Base-by-base conservation (phyloP, 2,888 invertebrate genomes). In the Orthonychiurus folsomi region DNA sequence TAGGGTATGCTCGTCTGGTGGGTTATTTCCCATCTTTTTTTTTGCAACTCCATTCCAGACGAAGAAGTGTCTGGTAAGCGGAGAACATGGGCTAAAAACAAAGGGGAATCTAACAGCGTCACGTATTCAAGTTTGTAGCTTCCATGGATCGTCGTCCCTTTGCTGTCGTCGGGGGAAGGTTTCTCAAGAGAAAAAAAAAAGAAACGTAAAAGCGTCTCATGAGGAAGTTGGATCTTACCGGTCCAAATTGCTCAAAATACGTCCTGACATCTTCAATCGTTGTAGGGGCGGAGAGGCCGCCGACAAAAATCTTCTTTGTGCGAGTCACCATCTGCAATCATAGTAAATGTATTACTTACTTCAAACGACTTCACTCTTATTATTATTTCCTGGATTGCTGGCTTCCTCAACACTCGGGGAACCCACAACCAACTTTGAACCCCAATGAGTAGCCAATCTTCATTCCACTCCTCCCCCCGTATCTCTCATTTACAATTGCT, bases 261-360 rank as follows among this genome's bases (percentile, higher is more conserved):
- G 91, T 93, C 86, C 96, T 97, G 80, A 99, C 95, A 81, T 99
- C 97, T 82, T 99, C 97, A 79, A 97, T 86, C 78, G 97, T 99
- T 79, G 97, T 97, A 78, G 95, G 93, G 78, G 97, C 96, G 77
- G 97, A 97, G 77, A 99, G 85, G 78, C 99, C 99, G 76, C 99
- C 99, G 79, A 99, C 96, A 84, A 99, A 99, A 83, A 99, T 96
- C 85, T 99, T 99, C 89, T 97, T 99, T 84, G 97, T 99, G 85
- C 94, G 90, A 83, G 96, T 96, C 80, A 97, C 94, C 94, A 97
- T 95, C 96, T 97, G 86, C 2, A 85, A 85, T 71, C 18, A 24
- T 25, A 56, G 56, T 18, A 56, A 25, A 56, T 56, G 27, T 24
- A 56, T 56, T 56, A 56, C 20, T 23, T 52, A 21, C 52, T 52